Conservation (phyloP, 2,888 invertebrate genomes). For the Acrocyrtus sp. region DNA sequence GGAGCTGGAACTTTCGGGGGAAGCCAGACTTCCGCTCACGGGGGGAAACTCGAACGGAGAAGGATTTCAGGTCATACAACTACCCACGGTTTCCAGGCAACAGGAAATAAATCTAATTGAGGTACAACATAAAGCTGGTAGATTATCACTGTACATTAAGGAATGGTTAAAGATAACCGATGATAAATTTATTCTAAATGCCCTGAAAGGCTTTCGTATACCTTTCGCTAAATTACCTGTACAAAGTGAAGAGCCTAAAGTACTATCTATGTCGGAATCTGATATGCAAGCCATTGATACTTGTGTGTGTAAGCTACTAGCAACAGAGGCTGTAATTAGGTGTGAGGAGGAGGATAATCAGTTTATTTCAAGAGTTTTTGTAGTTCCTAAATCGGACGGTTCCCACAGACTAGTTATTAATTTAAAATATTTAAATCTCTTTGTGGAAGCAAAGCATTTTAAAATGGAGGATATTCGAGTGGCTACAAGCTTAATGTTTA, state of each 20-base stretch:
- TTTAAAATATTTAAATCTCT: slow-evolving; percentile 15
- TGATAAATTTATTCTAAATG: neutral
- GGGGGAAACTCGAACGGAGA: too few relatives aligned
- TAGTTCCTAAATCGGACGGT: slow-evolving; percentile 19
- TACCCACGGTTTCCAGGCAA: too few relatives aligned
- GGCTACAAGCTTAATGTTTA: neutral
- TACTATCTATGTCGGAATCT: too few relatives aligned
- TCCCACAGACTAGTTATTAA: slow-evolving; percentile 10
- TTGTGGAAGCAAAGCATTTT: slow-evolving; percentile 6
- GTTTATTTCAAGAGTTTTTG: slow-evolving; percentile 10
- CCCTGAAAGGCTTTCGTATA: neutral
- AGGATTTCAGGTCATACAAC: too few relatives aligned
- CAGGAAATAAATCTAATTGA: too few relatives aligned
- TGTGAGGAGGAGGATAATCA: neutral
- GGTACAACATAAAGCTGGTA: slow-evolving; percentile 1
- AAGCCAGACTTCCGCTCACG: too few relatives aligned
- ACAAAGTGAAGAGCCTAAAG: neutral
- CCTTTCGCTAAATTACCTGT: neutral
- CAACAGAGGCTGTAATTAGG: neutral
- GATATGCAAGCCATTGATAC: neutral
- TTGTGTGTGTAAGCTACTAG: neutral
- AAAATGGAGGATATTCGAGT: slow-evolving; percentile 16
- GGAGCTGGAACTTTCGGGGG: too few relatives aligned
- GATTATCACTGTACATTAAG: neutral
- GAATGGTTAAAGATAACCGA: slow-evolving; percentile 6